Conservation (phyloP, 2,797 vertebrate species). For the Capromys pilorides region DNA sequence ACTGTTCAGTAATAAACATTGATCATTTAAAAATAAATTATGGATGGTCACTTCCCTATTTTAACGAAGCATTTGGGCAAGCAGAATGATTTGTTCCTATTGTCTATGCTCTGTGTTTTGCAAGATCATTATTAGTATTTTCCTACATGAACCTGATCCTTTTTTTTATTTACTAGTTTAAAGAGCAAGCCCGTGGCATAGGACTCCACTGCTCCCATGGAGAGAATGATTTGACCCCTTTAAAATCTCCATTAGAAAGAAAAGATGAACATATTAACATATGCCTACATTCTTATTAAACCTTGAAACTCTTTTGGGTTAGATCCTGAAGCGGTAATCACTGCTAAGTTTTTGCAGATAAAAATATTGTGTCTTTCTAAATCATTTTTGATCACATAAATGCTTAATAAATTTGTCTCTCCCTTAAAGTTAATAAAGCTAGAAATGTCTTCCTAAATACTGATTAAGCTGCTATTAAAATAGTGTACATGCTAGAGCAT, state of each 20-base stretch:
- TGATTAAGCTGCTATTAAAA: slow-evolving; percentile 65
- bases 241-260: slow-evolving; percentile 50
- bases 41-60: slow-evolving; percentile 25
- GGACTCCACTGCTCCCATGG: slow-evolving; percentile 18
- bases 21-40: slow-evolving; percentile 45
- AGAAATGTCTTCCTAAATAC: slow-evolving; percentile 49
- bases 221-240: slow-evolving; percentile 50
- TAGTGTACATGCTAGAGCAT: slow-evolving; percentile 54
- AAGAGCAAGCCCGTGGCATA: slow-evolving; percentile 44
- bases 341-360: not conserved
- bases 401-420: slow-evolving; percentile 53
- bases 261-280: slow-evolving; percentile 49
- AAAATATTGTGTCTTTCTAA: slow-evolving; percentile 38
- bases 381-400: slow-evolving; percentile 21
- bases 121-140: slow-evolving; percentile 50
- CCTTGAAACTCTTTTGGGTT: slow-evolving; percentile 8
- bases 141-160: not conserved
- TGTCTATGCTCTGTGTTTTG: not conserved
- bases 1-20: slow-evolving; percentile 45
- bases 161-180: slow-evolving; percentile 48
- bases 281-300: not conserved
- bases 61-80: slow-evolving; percentile 66
- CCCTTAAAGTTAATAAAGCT: slow-evolving; percentile 51
- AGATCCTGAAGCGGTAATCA: slow-evolving; percentile 31
- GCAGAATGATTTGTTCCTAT: slow-evolving; percentile 55